Conservation (phyloP, 1,140 invertebrate species). For the Lepidostoma basale region DNA sequence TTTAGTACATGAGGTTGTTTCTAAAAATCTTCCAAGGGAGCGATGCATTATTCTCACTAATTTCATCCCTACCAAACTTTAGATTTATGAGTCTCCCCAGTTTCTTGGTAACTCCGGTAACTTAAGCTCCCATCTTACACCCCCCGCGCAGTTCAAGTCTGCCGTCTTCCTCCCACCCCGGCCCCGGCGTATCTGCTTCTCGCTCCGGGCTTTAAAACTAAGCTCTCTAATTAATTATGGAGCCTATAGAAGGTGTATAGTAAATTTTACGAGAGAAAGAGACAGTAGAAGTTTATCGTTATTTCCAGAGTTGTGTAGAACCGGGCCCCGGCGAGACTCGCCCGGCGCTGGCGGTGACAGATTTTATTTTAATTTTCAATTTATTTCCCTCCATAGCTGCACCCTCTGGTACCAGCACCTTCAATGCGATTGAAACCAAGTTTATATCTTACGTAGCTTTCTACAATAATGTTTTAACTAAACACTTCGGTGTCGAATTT, state of each 20-base stretch:
- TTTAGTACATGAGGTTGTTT: constrained; percentile 1
- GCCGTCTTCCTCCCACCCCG: constrained; percentile 4
- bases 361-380: constrained; percentile 32
- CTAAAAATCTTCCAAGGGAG: not conserved
- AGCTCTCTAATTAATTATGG: constrained; percentile 47
- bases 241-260: constrained; percentile 20
- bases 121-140: constrained; percentile 36
- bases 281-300: constrained; percentile 26
- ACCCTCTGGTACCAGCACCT: constrained; percentile 10
- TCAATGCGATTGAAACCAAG: too few species aligned
- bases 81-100: constrained; percentile 24
- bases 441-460: too few species aligned
- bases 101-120: constrained; percentile 14
- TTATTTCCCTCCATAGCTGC: constrained; percentile 2
- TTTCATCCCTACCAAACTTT: constrained; percentile 18
- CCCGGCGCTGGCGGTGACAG: not conserved
- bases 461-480: too few species aligned
- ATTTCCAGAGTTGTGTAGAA: not conserved
- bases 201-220: constrained; percentile 42
- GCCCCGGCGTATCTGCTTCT: constrained; percentile 10
- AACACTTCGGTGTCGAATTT: too few species aligned
- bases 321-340: too few species aligned
- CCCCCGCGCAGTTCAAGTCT: not conserved
- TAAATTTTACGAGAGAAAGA: constrained; percentile 18
- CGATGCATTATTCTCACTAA: constrained; percentile 19